Conservation (phyloP, 53 echinoderm and acorn worm genomes). For the Hippasteria phrygiana region DNA sequence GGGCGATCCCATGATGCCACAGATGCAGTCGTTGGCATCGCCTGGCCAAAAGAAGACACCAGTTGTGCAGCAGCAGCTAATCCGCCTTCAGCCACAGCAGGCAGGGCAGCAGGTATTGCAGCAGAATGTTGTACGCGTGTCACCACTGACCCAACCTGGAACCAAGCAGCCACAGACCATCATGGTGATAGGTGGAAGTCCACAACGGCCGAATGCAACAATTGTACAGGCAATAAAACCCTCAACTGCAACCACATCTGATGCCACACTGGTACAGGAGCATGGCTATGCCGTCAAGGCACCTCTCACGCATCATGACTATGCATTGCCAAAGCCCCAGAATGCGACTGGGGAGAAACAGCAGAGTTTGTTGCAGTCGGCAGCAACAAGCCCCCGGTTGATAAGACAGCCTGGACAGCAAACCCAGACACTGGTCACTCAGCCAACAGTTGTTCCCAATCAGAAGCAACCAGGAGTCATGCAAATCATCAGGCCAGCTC, state of each 20-base stretch:
- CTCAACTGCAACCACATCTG: neutral
- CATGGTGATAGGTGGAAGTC: slow-evolving; percentile 43
- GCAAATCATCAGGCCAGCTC: slow-evolving; percentile 12
- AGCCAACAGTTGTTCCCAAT: neutral
- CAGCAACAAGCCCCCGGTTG: slow-evolving; percentile 7
- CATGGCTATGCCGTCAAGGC: slow-evolving; percentile 41
- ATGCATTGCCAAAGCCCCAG: slow-evolving; percentile 30
- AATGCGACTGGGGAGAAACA: slow-evolving; percentile 11
- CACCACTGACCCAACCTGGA: slow-evolving; percentile 23
- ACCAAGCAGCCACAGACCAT: slow-evolving; percentile 39
- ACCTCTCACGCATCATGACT: slow-evolving; percentile 46
- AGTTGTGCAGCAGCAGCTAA: slow-evolving; percentile 33
- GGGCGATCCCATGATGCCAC: slow-evolving; percentile 13
- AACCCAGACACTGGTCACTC: slow-evolving; percentile 11
- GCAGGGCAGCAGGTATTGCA: slow-evolving; percentile 44
- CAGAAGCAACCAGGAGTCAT: slow-evolving; percentile 31
- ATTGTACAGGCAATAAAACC: slow-evolving; percentile 10
- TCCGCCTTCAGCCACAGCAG: slow-evolving; percentile 57
- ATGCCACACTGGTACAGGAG: slow-evolving; percentile 34
- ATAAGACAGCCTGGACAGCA: slow-evolving; percentile 27
- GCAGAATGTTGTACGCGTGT: slow-evolving; percentile 48
- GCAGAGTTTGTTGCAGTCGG: slow-evolving; percentile 10
- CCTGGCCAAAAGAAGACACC: slow-evolving; percentile 5
- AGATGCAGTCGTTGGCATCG: neutral
- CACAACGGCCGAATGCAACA: neutral